phyloP scores from a whole-genome alignment of 2,888 invertebrate species.

The Teleogryllus oceanicus region DNA sequence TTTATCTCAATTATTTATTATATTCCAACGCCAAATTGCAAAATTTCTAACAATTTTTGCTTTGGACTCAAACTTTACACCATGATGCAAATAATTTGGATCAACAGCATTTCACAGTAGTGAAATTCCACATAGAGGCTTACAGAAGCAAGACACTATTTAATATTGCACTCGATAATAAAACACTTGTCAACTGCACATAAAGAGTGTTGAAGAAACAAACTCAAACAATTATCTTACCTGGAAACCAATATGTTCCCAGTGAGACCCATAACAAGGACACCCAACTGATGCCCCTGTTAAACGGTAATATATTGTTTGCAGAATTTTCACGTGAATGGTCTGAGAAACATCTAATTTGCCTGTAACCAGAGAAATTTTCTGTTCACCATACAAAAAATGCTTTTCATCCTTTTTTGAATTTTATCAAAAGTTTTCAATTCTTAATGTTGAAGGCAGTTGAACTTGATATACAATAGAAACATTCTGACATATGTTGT shows the following conservation, averaged over 20 bases:
- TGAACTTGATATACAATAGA: too few species aligned
- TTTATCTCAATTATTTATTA: not conserved
- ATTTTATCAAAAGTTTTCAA: not conserved
- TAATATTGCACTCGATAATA: too few species aligned
- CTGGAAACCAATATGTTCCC: constrained; percentile 57
- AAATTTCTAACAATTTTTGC: not conserved
- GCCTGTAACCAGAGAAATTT: constrained; percentile 41
- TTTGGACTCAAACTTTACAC: not conserved
- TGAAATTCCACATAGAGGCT: too few species aligned
- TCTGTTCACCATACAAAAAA: not conserved
- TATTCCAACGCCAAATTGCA: not conserved
- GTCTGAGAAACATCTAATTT: constrained; percentile 47
- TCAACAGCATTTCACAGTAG: too few species aligned
- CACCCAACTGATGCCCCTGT: constrained; percentile 49
- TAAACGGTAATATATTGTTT: constrained; percentile 50
- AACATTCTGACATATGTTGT: too few species aligned
- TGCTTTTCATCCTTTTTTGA: not conserved
- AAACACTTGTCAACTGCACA: too few species aligned
- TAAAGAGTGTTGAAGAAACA: too few species aligned
- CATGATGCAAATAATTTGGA: too few species aligned
- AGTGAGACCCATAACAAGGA: constrained; percentile 51
- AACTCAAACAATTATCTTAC: constrained; percentile 34
- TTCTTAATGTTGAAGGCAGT: too few species aligned
- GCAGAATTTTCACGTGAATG: constrained; percentile 48
- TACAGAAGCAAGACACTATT: too few species aligned